phyloP scores from a whole-genome alignment of 2,888 invertebrate genomes.

The Anticlea derivata region DNA sequence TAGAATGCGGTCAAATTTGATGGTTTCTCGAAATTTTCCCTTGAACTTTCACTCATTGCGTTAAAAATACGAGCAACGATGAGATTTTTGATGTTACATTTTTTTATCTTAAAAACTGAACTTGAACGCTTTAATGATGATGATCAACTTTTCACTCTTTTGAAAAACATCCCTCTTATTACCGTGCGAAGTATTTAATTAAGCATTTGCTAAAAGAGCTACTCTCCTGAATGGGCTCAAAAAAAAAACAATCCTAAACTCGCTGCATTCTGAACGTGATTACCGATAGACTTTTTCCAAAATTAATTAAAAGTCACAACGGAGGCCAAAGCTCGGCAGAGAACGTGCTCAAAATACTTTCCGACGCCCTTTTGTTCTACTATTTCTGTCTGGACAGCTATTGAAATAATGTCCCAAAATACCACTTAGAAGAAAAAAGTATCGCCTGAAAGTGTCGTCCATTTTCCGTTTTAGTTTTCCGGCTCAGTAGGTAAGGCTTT shows the following conservation, averaged over 20 bases:
- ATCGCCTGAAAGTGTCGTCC: conserved; percentile 23
- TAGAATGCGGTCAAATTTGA: no score
- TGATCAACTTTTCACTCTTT: neutral
- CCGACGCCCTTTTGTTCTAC: conserved; percentile 56
- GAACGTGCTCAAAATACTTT: conserved; percentile 76
- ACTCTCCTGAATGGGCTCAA: conserved; percentile 14
- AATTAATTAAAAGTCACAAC: conserved; percentile 74
- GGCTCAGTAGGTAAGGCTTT: conserved; percentile 12
- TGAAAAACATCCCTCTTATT: neutral
- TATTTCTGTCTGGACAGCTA: conserved; percentile 57
- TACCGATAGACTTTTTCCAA: conserved; percentile 63
- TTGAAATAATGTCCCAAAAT: conserved; percentile 38
- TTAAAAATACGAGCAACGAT: no score
- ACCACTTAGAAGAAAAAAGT: conserved; percentile 31
- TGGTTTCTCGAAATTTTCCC: no score
- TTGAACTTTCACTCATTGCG: no score
- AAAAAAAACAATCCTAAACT: conserved; percentile 37
- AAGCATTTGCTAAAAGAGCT: conserved; percentile 18
- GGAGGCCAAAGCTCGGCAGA: conserved; percentile 47
- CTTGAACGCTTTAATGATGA: no score
- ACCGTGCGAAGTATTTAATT: conserved; percentile 25
- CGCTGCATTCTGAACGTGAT: conserved; percentile 51
- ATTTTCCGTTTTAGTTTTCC: conserved; percentile 26
- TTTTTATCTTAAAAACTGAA: no score
- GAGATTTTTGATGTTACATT: no score